Evolutionary conservation across 2,113 vertebrate species (phyloP).

Genomic region (Rhineura floridana): DNA sequence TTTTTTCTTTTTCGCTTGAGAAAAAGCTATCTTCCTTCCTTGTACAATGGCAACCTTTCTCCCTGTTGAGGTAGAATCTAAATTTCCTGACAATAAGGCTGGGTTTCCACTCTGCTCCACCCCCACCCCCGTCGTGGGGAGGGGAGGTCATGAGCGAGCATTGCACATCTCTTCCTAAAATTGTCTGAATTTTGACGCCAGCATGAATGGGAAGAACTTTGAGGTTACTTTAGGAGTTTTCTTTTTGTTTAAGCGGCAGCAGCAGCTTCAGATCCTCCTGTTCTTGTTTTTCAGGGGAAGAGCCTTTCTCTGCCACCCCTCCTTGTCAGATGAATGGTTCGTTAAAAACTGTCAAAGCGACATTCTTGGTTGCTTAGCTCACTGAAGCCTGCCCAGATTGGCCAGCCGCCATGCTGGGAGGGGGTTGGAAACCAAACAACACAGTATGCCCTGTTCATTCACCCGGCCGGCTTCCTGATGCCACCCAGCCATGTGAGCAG

Average conservation of each 20-base stretch:
- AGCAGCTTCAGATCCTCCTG: background rate
- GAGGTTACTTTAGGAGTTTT: background rate
- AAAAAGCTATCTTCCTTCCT: background rate
- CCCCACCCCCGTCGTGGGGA: background rate
- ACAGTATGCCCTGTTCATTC: constrained; percentile 60
- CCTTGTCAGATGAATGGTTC: constrained; percentile 53
- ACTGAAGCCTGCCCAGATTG: constrained; percentile 36
- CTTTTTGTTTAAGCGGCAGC: background rate
- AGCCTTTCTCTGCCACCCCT: background rate
- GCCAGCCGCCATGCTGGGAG: background rate
- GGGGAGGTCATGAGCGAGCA: background rate
- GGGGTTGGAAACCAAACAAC: background rate
- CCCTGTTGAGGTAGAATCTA: background rate
- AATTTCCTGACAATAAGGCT: background rate
- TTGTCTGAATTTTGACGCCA: background rate
- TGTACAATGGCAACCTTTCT: background rate
- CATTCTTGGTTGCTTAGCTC: constrained; percentile 67
- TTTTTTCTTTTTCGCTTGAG: background rate
- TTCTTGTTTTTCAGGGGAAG: constrained; percentile 12
- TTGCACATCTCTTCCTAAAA: background rate
- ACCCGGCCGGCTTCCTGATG: constrained; percentile 43
- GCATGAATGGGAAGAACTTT: background rate
- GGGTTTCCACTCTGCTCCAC: too few relatives aligned
- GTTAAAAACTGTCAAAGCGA: constrained; percentile 54
- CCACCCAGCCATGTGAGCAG: constrained; percentile 22